Base-by-base conservation (phyloP, 2,888 invertebrate species). In the Idaea aversata region DNA sequence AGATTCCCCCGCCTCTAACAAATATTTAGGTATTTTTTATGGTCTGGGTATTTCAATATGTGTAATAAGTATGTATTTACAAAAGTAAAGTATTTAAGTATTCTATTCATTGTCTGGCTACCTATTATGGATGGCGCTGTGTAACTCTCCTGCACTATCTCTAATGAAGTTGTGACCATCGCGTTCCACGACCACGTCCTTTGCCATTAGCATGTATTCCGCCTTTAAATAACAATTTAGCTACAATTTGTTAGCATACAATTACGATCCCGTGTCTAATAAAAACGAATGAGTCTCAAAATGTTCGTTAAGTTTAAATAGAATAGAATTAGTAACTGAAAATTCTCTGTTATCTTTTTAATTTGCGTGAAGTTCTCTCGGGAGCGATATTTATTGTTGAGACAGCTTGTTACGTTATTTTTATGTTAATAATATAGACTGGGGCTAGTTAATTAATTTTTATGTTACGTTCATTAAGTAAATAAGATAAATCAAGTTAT, bases 251-350 rank as follows among this genome's bases (percentile, higher is more conserved):
- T 47, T 47, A 47, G 47, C 47, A 47, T 47, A 47, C 7, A 6
- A 47, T 47, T 47, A 47, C 47, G 47, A 10, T 47, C 47, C 47
- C 5, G 47, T 47, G 47, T 47, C 47, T 47, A 47, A 47, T 47
- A 47, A 47, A 47, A 47, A 47, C 47, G 47, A 47, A 47, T 47
- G 47, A 47, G 47, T 47, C 47, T 47, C 47, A 47, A 47, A 47
- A 47, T 47, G 47, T 47, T 47, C 47, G 47, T 10, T 47, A 7
- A 10, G 13, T 47, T 47, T 47, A 47, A 47, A 47, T 47, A 47
- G 47, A 47, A 47, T 47, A 47, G 47, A 47, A 47, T 47, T 47
- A 47, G 10, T 47, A 47, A 47, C 47, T 47, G 47, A 47, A 47
- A 47, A 47, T 47, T 47, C 47, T 13, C 47, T 47, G 47, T 47